phyloP scores from a whole-genome alignment of 2,888 invertebrate genomes.

The Morpho achilles region DNA sequence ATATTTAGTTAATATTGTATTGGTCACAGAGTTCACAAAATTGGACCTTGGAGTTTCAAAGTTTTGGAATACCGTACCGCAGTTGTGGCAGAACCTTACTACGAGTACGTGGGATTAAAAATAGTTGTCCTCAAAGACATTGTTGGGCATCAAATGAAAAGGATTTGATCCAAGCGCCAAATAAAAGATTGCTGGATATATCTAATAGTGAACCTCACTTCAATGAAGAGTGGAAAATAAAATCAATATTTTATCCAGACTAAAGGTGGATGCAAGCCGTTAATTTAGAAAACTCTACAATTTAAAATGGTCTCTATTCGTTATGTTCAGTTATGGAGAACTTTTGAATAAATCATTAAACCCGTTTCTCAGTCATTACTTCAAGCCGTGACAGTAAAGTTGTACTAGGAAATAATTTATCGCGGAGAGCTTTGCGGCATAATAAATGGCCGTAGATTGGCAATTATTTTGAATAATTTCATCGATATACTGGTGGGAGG shows the following conservation, averaged over 20 bases:
- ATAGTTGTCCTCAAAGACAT: no score
- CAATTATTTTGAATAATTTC: conserved; percentile 14
- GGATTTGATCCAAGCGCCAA: no score
- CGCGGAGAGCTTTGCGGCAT: conserved; percentile 10
- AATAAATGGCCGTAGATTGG: conserved; percentile 21
- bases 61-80: no score
- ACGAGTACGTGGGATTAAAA: no score
- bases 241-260: not conserved
- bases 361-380: conserved; percentile 13
- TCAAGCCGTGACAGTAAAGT: conserved; percentile 10
- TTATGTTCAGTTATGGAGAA: conserved; percentile 6
- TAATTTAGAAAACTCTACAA: not conserved
- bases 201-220: no score
- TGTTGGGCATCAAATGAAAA: no score
- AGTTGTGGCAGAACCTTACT: no score
- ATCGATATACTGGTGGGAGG: conserved; percentile 1
- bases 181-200: no score
- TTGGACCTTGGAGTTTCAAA: no score
- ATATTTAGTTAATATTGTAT: no score
- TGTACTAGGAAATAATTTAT: conserved; percentile 19
- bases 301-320: conserved; percentile 5
- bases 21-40: no score
- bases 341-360: conserved; percentile 14
- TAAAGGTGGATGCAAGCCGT: not conserved
- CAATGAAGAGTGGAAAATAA: no score